A percentile compares a stretch with the other conserved stretches of the same genome.
Evolutionary conservation across 2,113 vertebrate species (phyloP).

Genomic region (Labeo catla): DNA sequence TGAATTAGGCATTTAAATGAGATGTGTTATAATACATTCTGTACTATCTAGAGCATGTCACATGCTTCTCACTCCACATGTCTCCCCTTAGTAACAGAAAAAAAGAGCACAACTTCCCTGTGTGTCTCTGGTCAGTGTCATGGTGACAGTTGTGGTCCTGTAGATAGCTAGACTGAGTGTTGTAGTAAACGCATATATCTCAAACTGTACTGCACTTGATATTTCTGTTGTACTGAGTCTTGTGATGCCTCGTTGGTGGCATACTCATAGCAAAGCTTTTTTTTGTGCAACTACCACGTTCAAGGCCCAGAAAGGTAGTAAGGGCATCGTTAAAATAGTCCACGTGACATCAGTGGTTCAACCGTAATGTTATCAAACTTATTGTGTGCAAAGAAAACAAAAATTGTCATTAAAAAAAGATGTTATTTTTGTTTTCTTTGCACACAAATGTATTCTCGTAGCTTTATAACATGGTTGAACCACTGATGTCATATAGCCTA

Average conservation of each 20-base stretch:
- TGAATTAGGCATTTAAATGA: slow-evolving; percentile 17
- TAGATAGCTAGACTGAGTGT: background rate
- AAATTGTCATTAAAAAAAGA: no score
- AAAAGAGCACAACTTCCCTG: slow-evolving; percentile 31
- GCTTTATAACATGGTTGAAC: no score
- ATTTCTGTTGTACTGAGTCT: background rate
- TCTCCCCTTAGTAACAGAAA: slow-evolving; percentile 10
- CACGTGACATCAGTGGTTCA: no score
- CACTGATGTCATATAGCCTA: no score
- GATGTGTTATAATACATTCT: slow-evolving; percentile 7
- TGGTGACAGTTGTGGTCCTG: background rate
- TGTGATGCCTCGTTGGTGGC: background rate
- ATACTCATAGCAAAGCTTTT: no score
- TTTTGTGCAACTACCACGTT: no score
- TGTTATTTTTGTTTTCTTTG: no score
- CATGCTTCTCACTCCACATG: slow-evolving; percentile 27
- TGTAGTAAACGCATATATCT: background rate
- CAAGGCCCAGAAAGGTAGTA: no score
- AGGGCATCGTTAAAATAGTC: no score
- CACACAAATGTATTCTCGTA: no score
- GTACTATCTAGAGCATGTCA: slow-evolving; percentile 26
- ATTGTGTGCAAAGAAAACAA: no score
- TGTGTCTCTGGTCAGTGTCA: slow-evolving; percentile 15
- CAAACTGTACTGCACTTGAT: background rate
- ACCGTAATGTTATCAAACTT: no score